These are phyloP conservation scores for Eriosoma lanigerum DNA, from an alignment of 1,140 invertebrate genomes.

Conservation along the genomic window DNA sequence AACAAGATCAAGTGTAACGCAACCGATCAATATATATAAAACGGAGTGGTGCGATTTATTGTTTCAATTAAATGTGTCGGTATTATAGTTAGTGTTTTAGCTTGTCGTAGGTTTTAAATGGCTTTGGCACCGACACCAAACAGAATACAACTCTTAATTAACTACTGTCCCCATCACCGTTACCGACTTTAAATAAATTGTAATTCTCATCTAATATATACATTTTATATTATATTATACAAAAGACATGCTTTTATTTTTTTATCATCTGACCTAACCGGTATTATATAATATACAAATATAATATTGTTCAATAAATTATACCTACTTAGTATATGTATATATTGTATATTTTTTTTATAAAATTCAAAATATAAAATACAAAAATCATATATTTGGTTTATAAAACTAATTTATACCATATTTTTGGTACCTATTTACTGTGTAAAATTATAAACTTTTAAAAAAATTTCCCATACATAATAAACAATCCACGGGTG, in stretches of 20 bases:
- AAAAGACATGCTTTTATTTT: background rate
- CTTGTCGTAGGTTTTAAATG: conserved; percentile 50
- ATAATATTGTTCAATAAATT: too few species aligned
- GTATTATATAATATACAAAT: background rate
- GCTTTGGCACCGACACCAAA: conserved; percentile 47
- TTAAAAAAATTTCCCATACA: too few species aligned
- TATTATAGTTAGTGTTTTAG: conserved; percentile 44
- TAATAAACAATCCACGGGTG: too few species aligned
- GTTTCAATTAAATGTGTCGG: conserved; percentile 50
- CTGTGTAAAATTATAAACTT: too few species aligned
- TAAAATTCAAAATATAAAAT: too few species aligned
- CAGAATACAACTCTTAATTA: conserved; percentile 43
- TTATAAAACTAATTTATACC: too few species aligned
- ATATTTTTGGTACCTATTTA: too few species aligned
- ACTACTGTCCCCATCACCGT: conserved; percentile 13
- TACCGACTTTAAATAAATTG: conserved; percentile 26
- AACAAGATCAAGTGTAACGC: conserved; percentile 27
- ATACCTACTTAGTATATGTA: too few species aligned
- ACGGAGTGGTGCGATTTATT: conserved; percentile 38
- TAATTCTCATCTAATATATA: conserved; percentile 5
- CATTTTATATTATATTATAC: background rate
- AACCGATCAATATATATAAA: conserved; percentile 32
- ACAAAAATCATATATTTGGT: too few species aligned
- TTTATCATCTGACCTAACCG: conserved; percentile 14
- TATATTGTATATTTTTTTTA: too few species aligned